Conservation (phyloP, 2,797 vertebrate species). For the Rhabdophis nuchalis region DNA sequence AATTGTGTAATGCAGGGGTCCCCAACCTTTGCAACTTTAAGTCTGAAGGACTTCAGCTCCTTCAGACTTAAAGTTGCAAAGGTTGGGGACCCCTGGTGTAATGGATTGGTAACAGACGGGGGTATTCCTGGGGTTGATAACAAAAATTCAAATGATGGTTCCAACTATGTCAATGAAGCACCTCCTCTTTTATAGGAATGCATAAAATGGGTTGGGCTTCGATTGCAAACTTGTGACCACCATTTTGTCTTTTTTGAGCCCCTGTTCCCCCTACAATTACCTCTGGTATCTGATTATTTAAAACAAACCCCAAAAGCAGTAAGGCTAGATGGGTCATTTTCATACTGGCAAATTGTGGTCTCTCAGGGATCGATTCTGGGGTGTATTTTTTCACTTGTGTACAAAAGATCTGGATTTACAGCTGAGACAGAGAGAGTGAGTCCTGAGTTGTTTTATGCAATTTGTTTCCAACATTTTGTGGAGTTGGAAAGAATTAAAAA, state of each 20-base stretch:
- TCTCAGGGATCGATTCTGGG: not conserved
- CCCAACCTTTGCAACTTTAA: too few species aligned
- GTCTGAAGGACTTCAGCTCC: too few species aligned
- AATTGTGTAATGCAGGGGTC: not conserved
- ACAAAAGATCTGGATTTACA: not conserved
- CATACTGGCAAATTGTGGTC: not conserved
- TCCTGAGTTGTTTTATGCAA: not conserved
- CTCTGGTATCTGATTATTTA: not conserved
- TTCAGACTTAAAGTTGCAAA: too few species aligned
- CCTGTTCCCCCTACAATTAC: not conserved
- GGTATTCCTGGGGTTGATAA: not conserved
- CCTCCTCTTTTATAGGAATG: not conserved
- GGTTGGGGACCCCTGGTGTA: too few species aligned
- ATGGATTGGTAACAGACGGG: not conserved
- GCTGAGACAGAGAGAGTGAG: not conserved
- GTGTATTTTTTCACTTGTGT: not conserved
- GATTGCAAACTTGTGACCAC: not conserved
- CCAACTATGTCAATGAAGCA: not conserved
- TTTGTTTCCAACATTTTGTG: not conserved
- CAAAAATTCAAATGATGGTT: not conserved
- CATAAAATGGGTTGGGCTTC: not conserved
- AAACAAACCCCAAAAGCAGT: not conserved
- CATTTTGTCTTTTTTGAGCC: not conserved
- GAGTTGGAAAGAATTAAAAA: not conserved
- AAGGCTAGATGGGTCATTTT: not conserved